Conservation (phyloP, 2,888 invertebrate genomes). For the Megamerina dolium region DNA sequence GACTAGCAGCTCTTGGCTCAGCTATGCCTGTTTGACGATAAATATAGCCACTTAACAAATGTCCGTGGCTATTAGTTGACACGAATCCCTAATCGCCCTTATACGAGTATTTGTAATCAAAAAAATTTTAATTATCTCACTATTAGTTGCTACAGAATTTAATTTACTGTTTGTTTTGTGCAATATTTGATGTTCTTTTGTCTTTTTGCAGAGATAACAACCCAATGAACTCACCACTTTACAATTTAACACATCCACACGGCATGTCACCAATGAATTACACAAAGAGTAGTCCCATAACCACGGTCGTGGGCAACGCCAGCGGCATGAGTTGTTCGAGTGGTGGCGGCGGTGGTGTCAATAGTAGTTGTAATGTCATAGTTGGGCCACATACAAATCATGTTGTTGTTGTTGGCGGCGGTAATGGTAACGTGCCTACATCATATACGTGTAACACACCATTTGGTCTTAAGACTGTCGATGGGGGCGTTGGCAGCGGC, state of each 20-base stretch:
- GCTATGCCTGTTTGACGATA: too few relatives aligned
- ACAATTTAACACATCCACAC: conserved; percentile 46
- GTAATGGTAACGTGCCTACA: conserved; percentile 24
- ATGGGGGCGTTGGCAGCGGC: conserved; percentile 33
- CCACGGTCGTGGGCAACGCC: conserved; percentile 24
- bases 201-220: conserved; percentile 38
- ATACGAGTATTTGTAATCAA: too few relatives aligned
- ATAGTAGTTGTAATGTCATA: conserved; percentile 1
- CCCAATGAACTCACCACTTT: conserved; percentile 46
- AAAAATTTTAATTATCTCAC: too few relatives aligned
- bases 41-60: too few relatives aligned
- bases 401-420: conserved; percentile 13
- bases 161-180: too few relatives aligned
- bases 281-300: conserved; percentile 45
- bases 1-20: too few relatives aligned
- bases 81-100: too few relatives aligned
- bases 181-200: too few relatives aligned
- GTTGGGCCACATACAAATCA: conserved; percentile 31
- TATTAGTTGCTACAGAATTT: too few relatives aligned
- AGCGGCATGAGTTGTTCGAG: conserved; percentile 14
- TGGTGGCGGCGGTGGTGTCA: conserved; percentile 14
- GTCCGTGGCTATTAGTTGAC: too few relatives aligned
- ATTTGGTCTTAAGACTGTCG: conserved; percentile 45
- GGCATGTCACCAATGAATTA: conserved; percentile 47
- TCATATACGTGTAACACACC: conserved; percentile 44